Percentiles rank a stretch among this genome's conserved stretches.
Conservation (phyloP, 1,140 invertebrate genomes). For the Diorhabda elongata region DNA sequence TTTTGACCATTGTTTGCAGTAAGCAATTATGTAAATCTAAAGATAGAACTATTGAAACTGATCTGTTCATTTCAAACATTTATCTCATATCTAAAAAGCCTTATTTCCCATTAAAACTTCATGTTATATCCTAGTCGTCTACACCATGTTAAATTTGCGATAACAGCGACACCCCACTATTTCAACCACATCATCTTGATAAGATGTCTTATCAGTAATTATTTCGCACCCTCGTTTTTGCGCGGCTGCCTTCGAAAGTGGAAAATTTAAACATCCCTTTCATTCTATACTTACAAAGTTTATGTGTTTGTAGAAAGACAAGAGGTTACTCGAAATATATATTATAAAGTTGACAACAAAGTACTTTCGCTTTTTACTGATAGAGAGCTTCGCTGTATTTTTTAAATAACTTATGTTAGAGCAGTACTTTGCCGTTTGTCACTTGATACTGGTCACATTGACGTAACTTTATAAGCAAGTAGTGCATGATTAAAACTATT, state of each 20-base stretch:
- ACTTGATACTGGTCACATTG: no score
- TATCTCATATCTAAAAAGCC: background rate
- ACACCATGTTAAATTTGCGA: slow-evolving; percentile 2
- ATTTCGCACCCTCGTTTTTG: background rate
- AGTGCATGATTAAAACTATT: no score
- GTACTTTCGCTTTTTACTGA: no score
- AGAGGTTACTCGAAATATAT: no score
- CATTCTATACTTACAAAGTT: background rate
- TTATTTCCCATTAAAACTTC: background rate
- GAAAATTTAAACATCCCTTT: background rate
- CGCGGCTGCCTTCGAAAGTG: background rate
- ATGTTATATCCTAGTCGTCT: background rate
- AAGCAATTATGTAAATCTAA: no score
- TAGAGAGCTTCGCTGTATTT: no score
- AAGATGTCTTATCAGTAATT: background rate
- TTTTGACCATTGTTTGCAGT: no score
- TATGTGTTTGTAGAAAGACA: no score
- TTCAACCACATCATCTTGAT: background rate
- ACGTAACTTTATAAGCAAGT: no score
- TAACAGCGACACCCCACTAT: slow-evolving; percentile 1
- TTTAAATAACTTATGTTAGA: no score
- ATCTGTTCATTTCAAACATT: background rate
- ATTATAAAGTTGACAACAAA: no score
- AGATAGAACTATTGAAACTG: background rate
- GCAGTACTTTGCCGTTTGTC: no score